Percentiles rank a stretch among this genome's conserved stretches.
Conservation (phyloP, 2,113 vertebrate species). For the Numida meleagris region DNA sequence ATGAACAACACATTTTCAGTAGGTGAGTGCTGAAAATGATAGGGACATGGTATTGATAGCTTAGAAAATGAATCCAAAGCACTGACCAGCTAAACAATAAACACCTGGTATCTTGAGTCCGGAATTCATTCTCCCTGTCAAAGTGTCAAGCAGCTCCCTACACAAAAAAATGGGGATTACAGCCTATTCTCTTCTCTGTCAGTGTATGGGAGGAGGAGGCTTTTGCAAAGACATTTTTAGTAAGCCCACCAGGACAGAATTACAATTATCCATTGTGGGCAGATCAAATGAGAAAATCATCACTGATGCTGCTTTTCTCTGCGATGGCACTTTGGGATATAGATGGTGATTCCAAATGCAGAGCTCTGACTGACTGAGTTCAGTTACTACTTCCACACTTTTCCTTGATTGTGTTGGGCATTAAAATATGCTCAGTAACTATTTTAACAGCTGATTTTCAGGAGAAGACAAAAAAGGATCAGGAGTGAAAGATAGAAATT, state of each 20-base stretch:
- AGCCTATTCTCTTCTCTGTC: conserved; percentile 22
- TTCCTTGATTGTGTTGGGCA: not conserved
- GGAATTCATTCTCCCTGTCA: conserved; percentile 3
- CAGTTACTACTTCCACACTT: not conserved
- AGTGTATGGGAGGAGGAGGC: not conserved
- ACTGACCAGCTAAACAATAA: conserved; percentile 8
- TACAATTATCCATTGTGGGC: conserved; percentile 4
- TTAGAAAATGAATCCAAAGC: conserved; percentile 5
- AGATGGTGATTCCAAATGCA: not conserved
- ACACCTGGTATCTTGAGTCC: not conserved
- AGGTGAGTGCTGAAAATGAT: conserved; percentile 3
- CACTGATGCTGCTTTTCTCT: not conserved
- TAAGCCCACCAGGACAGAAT: conserved; percentile 37
- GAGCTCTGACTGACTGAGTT: not conserved
- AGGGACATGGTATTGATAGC: not conserved
- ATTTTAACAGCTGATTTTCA: conserved; percentile 1
- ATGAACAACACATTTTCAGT: not conserved
- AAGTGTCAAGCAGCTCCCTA: not conserved
- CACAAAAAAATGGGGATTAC: not conserved
- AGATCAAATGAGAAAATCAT: conserved; percentile 8
- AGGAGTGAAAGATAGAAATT: not conserved
- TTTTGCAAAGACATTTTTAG: conserved; percentile 18
- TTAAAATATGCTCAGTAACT: not conserved
- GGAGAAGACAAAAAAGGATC: not conserved
- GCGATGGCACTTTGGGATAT: not conserved